Percentiles rank a stretch among this genome's conserved stretches.
Conservation (phyloP, 2,797 vertebrate species). For the Ctenopoma kingsleyae region DNA sequence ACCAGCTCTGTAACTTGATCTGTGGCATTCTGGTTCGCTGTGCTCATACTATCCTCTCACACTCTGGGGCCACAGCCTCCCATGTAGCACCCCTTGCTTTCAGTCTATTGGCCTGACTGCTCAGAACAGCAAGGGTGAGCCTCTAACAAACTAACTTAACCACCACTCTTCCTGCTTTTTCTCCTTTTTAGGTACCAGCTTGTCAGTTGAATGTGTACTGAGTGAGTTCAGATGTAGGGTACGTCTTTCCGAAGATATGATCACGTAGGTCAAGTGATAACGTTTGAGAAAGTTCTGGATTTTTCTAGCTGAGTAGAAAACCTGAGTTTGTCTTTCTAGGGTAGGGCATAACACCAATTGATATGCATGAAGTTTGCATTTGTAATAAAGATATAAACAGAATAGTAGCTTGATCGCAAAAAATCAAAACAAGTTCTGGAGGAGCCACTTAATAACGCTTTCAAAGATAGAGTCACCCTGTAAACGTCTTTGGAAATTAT, state of each 20-base stretch:
- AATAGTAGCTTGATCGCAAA: neutral
- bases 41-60: slow-evolving; percentile 82
- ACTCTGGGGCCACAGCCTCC: slow-evolving; percentile 79
- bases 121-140: slow-evolving; percentile 78
- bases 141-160: slow-evolving; percentile 58
- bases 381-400: slow-evolving; percentile 12
- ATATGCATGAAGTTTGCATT: slow-evolving; percentile 3
- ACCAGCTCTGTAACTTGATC: slow-evolving; percentile 94
- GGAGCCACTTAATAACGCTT: slow-evolving; percentile 3
- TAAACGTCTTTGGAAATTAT: slow-evolving; percentile 30
- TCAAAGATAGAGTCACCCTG: neutral
- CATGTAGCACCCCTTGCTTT: slow-evolving; percentile 69
- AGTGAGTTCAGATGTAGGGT: slow-evolving; percentile 21
- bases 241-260: slow-evolving; percentile 4
- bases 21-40: slow-evolving; percentile 87
- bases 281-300: slow-evolving; percentile 43
- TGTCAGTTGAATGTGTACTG: neutral
- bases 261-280: slow-evolving; percentile 10
- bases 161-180: slow-evolving; percentile 49
- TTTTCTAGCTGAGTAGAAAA: slow-evolving; percentile 27
- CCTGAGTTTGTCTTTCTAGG: neutral
- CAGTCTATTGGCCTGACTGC: slow-evolving; percentile 58
- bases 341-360: slow-evolving; percentile 1
- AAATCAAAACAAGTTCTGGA: slow-evolving; percentile 23
- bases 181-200: slow-evolving; percentile 42